Percentiles rank a stretch among this genome's conserved stretches.
phyloP scores from a whole-genome alignment of 2,113 vertebrate genomes.

The Psilopsiagon aurifrons region DNA sequence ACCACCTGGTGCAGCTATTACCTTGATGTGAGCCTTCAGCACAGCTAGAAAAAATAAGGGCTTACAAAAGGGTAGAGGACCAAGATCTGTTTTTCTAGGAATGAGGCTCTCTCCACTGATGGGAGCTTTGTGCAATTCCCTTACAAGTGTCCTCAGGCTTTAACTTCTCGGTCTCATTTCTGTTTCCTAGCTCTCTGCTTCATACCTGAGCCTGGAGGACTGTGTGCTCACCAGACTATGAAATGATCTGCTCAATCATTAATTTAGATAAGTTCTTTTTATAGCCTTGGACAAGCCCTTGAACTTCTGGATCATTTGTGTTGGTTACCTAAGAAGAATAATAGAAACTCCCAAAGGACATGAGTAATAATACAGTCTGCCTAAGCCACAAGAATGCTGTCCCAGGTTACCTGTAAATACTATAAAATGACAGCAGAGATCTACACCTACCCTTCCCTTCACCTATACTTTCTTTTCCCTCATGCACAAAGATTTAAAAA shows the following conservation, averaged over 20 bases:
- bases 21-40: background rate
- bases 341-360: background rate
- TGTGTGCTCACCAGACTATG: background rate
- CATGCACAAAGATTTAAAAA: background rate
- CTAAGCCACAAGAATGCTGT: background rate
- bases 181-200: background rate
- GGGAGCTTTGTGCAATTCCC: background rate
- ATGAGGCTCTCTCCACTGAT: background rate
- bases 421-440: background rate
- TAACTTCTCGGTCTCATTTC: background rate
- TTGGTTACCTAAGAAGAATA: background rate
- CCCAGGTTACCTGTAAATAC: background rate
- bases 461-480: background rate
- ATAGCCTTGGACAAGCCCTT: background rate
- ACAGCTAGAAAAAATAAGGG: background rate
- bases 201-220: background rate
- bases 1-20: background rate
- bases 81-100: background rate
- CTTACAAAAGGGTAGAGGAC: background rate
- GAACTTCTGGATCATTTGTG: background rate
- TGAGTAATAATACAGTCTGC: background rate
- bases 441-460: background rate
- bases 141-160: background rate
- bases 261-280: background rate
- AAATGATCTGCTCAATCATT: background rate